Percentiles rank a stretch among this genome's conserved stretches.
Evolutionary conservation across 2,888 invertebrate species (phyloP).

Genomic region (Stegophylla sp.): DNA sequence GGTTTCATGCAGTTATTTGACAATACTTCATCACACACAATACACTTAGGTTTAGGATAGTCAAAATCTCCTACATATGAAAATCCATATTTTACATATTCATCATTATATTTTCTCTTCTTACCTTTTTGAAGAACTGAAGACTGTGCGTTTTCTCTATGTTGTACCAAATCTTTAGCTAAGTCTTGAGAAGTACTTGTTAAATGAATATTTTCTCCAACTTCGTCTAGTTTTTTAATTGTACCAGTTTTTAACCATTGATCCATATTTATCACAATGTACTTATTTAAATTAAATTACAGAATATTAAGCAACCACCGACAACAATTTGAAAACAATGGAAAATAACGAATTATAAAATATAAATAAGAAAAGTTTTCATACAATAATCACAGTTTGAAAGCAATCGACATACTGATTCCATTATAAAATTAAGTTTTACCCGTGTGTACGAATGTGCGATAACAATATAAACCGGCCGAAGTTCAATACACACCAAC

Average conservation of each 20-base stretch:
- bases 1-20: conserved; percentile 21
- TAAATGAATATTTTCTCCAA: conserved; percentile 18
- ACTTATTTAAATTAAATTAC: conserved; percentile 29
- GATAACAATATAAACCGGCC: conserved; percentile 9
- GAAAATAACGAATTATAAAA: conserved; percentile 19
- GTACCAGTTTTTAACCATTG: conserved; percentile 25
- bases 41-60: conserved; percentile 35
- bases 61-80: conserved; percentile 28
- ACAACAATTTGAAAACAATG: conserved; percentile 26
- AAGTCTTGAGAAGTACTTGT: conserved; percentile 25
- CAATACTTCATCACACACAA: conserved; percentile 25
- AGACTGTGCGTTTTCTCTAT: conserved; percentile 20
- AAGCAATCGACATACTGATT: conserved; percentile 24
- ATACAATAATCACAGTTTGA: conserved; percentile 21
- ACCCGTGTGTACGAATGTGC: too few species aligned
- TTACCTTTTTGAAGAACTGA: conserved; percentile 30
- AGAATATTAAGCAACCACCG: conserved; percentile 27
- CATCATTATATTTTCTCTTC: conserved; percentile 23
- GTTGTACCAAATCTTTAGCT: conserved; percentile 22
- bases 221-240: conserved; percentile 14
- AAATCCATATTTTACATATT: conserved; percentile 30
- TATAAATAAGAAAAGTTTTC: conserved; percentile 24
- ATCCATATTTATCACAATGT: conserved; percentile 27
- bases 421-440: conserved; percentile 14
- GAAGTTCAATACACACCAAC: conserved; percentile 22